Evolutionary conservation across 2,113 vertebrate genomes (phyloP).

Genomic region (Acinonyx jubatus): DNA sequence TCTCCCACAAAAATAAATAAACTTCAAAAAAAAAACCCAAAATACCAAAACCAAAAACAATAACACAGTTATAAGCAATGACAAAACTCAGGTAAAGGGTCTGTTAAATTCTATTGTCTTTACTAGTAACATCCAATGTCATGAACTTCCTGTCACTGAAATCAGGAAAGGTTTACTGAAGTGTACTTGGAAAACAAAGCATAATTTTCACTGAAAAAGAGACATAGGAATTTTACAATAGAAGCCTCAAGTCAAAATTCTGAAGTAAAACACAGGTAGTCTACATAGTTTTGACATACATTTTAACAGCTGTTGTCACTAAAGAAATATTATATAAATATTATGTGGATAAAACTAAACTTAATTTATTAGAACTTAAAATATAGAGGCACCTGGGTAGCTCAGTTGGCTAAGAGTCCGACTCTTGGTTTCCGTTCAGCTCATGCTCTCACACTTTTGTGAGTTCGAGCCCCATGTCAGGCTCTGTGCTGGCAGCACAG

Average conservation of each 20-base stretch:
- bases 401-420: no score
- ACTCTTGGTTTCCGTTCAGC: no score
- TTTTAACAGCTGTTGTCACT: neutral
- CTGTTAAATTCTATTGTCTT: neutral
- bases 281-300: neutral
- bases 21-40: no score
- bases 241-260: neutral
- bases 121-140: neutral
- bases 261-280: neutral
- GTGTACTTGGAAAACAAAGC: neutral
- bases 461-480: no score
- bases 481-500: no score
- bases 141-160: neutral
- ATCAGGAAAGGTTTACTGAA: neutral
- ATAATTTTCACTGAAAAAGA: neutral
- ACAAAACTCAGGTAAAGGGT: neutral
- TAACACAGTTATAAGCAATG: neutral
- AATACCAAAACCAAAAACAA: neutral
- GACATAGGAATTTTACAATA: neutral
- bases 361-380: neutral
- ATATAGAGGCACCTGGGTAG: neutral
- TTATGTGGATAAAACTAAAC: neutral
- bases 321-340: neutral
- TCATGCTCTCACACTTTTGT: no score
- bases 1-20: no score